A percentile compares a stretch with the other conserved stretches of the same genome.
Evolutionary conservation across 2,113 vertebrate genomes (phyloP).

Genomic region (Calypte anna): DNA sequence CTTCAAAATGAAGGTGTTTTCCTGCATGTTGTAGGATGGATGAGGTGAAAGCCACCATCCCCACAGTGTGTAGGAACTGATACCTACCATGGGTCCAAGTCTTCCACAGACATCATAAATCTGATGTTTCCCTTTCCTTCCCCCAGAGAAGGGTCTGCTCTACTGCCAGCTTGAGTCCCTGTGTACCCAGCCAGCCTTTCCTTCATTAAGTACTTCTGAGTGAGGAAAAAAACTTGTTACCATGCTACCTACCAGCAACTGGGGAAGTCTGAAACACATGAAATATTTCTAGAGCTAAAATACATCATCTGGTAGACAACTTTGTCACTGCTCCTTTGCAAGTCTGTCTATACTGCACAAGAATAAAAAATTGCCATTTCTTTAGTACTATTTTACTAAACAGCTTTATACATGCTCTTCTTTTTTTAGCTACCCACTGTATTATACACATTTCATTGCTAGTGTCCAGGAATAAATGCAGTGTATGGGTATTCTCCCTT

Average conservation of each 20-base stretch:
- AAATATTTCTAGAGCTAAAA: background rate
- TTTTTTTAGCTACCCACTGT: background rate
- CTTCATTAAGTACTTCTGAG: background rate
- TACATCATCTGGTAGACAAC: background rate
- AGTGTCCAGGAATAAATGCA: background rate
- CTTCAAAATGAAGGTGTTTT: background rate
- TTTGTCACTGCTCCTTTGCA: background rate
- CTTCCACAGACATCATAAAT: background rate
- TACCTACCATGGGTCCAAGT: background rate
- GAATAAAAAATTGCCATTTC: background rate
- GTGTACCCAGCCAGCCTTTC: background rate
- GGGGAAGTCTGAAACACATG: background rate
- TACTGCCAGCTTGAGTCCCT: background rate
- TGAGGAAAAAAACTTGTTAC: background rate
- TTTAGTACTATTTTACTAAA: background rate
- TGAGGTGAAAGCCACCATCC: background rate
- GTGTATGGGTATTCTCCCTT: background rate
- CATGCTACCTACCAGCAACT: background rate
- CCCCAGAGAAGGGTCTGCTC: background rate
- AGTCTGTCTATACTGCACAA: background rate
- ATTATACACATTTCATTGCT: background rate
- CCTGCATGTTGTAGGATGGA: rapidly evolving
- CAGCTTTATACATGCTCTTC: background rate
- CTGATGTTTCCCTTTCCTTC: background rate
- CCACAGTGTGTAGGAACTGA: background rate